phyloP scores from a whole-genome alignment of 2,888 invertebrate species.

The Anoplius nigerrimus region DNA sequence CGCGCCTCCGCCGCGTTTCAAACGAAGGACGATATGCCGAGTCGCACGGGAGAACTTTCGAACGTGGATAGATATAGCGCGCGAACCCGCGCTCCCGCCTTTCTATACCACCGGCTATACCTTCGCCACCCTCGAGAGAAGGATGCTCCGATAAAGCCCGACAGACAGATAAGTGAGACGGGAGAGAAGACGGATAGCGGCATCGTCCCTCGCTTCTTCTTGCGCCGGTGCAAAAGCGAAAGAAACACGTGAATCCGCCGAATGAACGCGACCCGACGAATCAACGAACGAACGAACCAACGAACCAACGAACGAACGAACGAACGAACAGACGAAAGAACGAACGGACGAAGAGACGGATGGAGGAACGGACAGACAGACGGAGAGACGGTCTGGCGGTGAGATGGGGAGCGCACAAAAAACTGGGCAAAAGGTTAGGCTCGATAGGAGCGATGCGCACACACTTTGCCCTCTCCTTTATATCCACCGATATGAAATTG shows the following conservation, averaged over 20 bases:
- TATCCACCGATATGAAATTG: neutral
- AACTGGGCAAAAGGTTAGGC: neutral
- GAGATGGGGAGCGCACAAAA: neutral
- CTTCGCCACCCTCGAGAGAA: neutral
- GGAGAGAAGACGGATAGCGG: neutral
- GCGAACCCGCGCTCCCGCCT: no score
- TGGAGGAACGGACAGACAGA: no score
- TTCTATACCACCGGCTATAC: no score
- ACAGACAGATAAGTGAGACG: no score
- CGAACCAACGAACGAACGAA: neutral
- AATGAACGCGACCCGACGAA: neutral
- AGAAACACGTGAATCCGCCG: conserved; percentile 1
- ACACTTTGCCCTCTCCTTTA: neutral
- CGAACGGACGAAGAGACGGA: no score
- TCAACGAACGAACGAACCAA: neutral
- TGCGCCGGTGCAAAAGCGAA: neutral
- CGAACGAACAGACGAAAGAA: no score
- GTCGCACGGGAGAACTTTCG: no score
- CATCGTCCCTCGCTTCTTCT: neutral
- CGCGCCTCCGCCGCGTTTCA: conserved; percentile 2
- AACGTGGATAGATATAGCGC: no score
- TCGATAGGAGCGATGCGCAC: neutral
- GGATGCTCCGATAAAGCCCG: neutral
- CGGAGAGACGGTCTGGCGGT: no score
- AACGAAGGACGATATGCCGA: neutral